Evolutionary conservation across 2,888 invertebrate genomes (phyloP), one percentile per base, ranked within the genome.

Genomic region (Protula sp.): DNA sequence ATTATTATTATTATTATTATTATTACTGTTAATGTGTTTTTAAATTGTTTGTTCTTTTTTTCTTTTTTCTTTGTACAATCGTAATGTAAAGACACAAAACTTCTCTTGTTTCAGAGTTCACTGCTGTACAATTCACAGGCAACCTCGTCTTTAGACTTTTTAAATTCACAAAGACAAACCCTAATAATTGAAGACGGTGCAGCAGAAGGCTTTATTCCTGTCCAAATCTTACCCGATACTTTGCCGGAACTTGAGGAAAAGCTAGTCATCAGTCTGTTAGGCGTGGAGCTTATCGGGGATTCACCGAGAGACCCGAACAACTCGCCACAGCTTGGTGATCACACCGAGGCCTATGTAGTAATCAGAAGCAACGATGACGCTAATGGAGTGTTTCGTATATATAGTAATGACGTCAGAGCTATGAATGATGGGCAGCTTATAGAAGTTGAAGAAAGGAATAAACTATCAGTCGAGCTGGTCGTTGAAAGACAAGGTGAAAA

Each of bases 351-450:
- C 3, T 64, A 64, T 2, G 72, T 79, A 2, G 69, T 65, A 29
- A 77, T 79, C 26, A 64, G 57, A 3, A 66, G 66, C 31, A 78
- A 76, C 67, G 78, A 80, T 60, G 72, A 76, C 65, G 75, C 80
- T 4, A 73, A 75, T 60, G 80, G 80, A 3, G 67, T 70, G 26
- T 76, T 79, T 65, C 67, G 67, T 14, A 63, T 79, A 9, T 72
- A 70, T 51, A 77, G 76, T 60, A 67, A 70, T 54, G 74, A 70
- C 64, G 74, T 73, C 1, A 51, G 68, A 27, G 73, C 73, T 3
- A 55, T 59, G 4, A 61, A 66, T n/a, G 64, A 58, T 38, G 73
- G 72, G 28, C 68, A 67, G 27, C 51, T 57, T 4, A 63, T 79
- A 24, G 59, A 67, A n/a, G 77, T 77, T 5, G 72, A 74, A 57